Evolutionary conservation across 2,797 vertebrate genomes (phyloP).

Genomic region (Microctenopoma stevenorrisi): DNA sequence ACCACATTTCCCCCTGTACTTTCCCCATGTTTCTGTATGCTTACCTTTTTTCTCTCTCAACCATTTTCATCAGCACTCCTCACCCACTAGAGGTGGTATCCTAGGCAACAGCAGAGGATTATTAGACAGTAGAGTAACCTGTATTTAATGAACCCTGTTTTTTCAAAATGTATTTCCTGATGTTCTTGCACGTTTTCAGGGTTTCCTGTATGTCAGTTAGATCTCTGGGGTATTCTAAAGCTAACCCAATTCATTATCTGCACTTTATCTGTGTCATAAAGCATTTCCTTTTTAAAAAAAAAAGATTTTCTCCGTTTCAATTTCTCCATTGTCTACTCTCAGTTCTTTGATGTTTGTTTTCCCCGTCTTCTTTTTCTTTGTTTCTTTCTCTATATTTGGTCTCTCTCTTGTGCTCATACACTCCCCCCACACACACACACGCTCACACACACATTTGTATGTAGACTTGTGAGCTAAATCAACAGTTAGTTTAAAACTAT

Average conservation of each 20-base stretch:
- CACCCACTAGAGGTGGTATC: constrained; percentile 64
- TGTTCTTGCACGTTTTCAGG: constrained; percentile 23
- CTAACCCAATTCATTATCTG: constrained; percentile 54
- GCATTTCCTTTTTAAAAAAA: constrained; percentile 34
- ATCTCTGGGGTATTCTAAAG: constrained; percentile 30
- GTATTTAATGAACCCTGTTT: constrained; percentile 57
- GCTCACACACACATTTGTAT: not conserved
- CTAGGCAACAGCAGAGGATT: constrained; percentile 68
- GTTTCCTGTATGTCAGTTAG: constrained; percentile 22
- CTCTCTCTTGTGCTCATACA: not conserved
- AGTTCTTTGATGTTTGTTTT: constrained; percentile 13
- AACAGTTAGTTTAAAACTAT: constrained; percentile 51
- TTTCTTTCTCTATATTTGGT: not conserved
- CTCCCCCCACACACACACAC: not conserved
- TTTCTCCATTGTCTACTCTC: constrained; percentile 8
- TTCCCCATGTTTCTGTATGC: constrained; percentile 33
- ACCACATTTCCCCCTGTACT: constrained; percentile 9
- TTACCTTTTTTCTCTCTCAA: constrained; percentile 31
- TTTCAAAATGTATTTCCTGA: constrained; percentile 46
- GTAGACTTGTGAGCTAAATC: constrained; percentile 15
- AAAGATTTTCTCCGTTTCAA: constrained; percentile 16
- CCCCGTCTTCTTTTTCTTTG: not conserved
- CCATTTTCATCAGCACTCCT: constrained; percentile 45
- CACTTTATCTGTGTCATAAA: constrained; percentile 47
- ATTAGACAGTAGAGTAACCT: constrained; percentile 35